Evolutionary conservation across 2,797 vertebrate species (phyloP).

Genomic region (Crypturellus tataupa): DNA sequence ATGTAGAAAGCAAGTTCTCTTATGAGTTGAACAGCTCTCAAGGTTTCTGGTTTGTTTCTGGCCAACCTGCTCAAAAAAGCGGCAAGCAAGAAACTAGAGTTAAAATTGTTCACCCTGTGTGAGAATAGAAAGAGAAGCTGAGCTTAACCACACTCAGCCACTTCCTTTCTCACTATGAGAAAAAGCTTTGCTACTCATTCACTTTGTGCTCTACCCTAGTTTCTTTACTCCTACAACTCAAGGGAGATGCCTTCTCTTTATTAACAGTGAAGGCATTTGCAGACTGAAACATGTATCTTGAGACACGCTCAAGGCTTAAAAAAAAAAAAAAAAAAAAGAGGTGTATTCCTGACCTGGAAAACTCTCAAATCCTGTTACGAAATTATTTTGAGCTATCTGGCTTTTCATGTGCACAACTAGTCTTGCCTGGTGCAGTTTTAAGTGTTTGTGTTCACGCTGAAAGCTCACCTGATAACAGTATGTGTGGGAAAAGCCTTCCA

Average conservation of each 20-base stretch:
- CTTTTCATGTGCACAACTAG: background rate
- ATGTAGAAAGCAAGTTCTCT: background rate
- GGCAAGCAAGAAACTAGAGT: background rate
- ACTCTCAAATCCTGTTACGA: background rate
- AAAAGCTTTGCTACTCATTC: background rate
- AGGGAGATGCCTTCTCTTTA: background rate
- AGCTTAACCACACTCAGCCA: background rate
- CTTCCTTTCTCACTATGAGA: background rate
- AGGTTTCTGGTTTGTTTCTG: background rate
- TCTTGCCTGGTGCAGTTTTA: background rate
- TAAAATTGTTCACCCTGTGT: background rate
- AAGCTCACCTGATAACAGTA: background rate
- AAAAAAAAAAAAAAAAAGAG: background rate
- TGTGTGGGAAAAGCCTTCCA: background rate
- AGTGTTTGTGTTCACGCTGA: background rate
- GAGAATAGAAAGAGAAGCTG: background rate
- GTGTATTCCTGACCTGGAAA: background rate
- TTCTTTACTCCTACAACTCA: conserved; percentile 3
- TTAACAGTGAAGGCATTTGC: background rate
- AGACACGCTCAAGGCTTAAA: background rate
- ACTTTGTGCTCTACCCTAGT: background rate
- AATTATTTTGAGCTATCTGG: background rate
- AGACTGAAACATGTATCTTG: background rate
- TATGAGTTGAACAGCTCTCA: background rate
- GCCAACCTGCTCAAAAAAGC: background rate